A percentile compares a stretch with the other conserved stretches of the same genome.
These are phyloP conservation scores for Hypena proboscidalis DNA, from an alignment of 2,888 invertebrate genomes.

Conservation along the genomic window DNA sequence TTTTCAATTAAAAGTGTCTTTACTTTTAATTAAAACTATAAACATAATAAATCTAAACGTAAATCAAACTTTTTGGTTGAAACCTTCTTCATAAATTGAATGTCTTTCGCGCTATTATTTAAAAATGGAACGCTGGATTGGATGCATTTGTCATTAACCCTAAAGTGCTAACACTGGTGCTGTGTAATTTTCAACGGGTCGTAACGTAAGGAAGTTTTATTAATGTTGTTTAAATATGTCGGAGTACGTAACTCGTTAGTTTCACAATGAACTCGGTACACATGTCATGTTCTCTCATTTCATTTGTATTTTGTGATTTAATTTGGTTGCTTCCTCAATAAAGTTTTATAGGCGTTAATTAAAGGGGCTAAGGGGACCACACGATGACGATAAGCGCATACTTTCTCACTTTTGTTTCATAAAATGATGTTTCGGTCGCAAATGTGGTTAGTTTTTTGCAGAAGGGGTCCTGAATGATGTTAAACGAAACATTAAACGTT, in stretches of 20 bases:
- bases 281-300: slow-evolving; percentile 48
- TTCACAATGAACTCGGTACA: slow-evolving; percentile 22
- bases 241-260: background rate
- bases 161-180: background rate
- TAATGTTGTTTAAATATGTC: background rate
- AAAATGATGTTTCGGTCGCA: slow-evolving; percentile 18
- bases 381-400: slow-evolving; percentile 36
- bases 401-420: slow-evolving; percentile 32
- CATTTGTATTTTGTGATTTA: slow-evolving; percentile 54
- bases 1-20: no score
- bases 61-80: no score
- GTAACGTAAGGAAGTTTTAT: background rate
- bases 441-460: slow-evolving; percentile 11
- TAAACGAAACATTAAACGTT: background rate
- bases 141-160: slow-evolving; percentile 1
- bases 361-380: slow-evolving; percentile 57
- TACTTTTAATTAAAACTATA: no score
- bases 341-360: slow-evolving; percentile 76
- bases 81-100: no score
- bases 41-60: no score
- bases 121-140: background rate
- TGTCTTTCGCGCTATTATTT: background rate
- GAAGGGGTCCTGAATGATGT: slow-evolving; percentile 31
- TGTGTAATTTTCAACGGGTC: background rate
- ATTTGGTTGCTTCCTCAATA: slow-evolving; percentile 77